Evolutionary conservation across 2,888 invertebrate genomes (phyloP), one percentile per base, ranked within the genome.

Genomic region (Pogonocherus hispidulus): DNA sequence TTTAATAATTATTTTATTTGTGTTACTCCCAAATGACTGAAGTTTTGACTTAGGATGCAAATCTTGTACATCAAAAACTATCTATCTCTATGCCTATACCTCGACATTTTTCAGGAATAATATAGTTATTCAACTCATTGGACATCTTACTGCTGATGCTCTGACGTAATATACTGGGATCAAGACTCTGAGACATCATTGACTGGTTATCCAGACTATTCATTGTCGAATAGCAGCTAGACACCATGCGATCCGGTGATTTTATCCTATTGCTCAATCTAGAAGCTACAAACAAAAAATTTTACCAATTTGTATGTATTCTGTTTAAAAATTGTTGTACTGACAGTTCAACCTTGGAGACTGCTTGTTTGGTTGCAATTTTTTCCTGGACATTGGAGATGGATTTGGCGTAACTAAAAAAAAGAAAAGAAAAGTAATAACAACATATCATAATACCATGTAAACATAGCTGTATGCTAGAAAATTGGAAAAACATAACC

Each of bases 171-270:
- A 89, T 83, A 20, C 86, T 87, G n/a, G 89, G 88, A 80, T 92
- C 92, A 57, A 90, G 82, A 80, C 90, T 91, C 79, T 90, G 90
- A 0, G 89, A 87, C 90, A 91, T 91, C 41, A 90, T 74, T 2
- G 83, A 79, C 37, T 80, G 79, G 65, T 79, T 80, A 47, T 82
- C 81, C 44, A 77, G 73, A n/a, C 74, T 76, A 51, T 73, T 80
- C n/a, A 76, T 75, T 27, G 77, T 76, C 27, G 80, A 76, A 81
- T 93, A 93, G 86, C 91, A 93, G 82, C 93, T 93, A 9, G 91
- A 89, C 0, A 90, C 87, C 87, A 94, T 91, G 8, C 92, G 89
- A 83, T 94, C 94, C 0, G 93, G 93, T 0, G 93, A 93, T 35
- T 88, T 88, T 67, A 86, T 84, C 55, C 86, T 84, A 11, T 84